A percentile compares a stretch with the other conserved stretches of the same genome.
phyloP scores from a whole-genome alignment of 2,888 invertebrate species.

The Volucella bombylans region DNA sequence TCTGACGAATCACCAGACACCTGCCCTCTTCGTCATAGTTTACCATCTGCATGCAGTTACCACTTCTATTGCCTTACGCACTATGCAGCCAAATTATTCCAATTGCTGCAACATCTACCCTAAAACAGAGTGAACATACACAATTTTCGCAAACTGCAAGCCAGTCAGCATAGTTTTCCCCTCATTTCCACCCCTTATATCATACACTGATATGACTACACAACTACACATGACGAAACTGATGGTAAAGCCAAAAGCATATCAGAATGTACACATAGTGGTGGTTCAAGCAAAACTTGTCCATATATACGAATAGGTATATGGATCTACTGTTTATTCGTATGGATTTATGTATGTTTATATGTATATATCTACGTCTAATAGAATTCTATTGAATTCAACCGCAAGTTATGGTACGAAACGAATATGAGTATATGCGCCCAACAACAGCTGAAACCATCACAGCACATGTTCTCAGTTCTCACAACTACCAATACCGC shows the following conservation, averaged over 20 bases:
- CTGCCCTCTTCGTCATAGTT: conserved; percentile 6
- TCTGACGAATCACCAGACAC: too few relatives aligned
- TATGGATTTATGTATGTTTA: too few relatives aligned
- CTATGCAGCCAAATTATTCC: conserved; percentile 47
- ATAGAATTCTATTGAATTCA: conserved; percentile 48
- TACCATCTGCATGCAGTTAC: neutral
- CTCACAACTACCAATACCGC: conserved; percentile 11
- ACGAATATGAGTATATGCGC: conserved; percentile 9
- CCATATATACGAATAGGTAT: neutral
- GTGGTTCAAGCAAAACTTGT: conserved; percentile 1
- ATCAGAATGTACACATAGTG: conserved; percentile 18
- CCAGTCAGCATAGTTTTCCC: conserved; percentile 29
- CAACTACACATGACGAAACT: conserved; percentile 16
- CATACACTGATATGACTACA: conserved; percentile 4
- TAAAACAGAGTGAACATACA: conserved; percentile 36
- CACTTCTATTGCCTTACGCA: neutral
- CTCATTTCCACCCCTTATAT: conserved; percentile 33
- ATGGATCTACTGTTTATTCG: neutral
- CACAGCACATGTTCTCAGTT: conserved; percentile 53
- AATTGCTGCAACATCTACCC: conserved; percentile 59
- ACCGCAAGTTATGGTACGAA: conserved; percentile 26
- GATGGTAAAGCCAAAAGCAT: too few relatives aligned
- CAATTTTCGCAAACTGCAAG: conserved; percentile 41
- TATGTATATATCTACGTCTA: conserved; percentile 27
- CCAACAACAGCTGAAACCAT: conserved; percentile 55